Base-by-base conservation (phyloP, 2,888 invertebrate genomes). In the Emmelina monodactyla region DNA sequence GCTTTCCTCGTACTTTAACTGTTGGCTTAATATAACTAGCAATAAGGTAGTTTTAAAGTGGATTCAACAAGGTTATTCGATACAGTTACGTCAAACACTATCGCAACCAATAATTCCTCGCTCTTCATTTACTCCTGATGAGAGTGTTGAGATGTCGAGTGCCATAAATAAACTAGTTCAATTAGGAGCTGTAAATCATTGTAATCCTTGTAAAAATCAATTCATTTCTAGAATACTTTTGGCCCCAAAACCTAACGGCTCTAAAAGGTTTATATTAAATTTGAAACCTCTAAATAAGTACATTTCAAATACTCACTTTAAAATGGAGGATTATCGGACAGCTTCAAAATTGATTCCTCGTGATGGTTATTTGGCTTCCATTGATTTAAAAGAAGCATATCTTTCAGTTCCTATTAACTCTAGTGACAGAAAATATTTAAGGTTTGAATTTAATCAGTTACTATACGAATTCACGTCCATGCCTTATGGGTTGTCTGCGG, bases 301-400 rank as follows among this genome's bases (percentile, higher is more conserved):
- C 31, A 34, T 53, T 15, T 15, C 22, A n/a, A 32, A 40, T 6
- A 29, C 42, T 14, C 50, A 52, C 40, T 52, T 54, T 31, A 49
- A 54, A 40, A 37, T 50, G 15, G 30, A 30, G n/a, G 15, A 30
- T n/a, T 30, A 30, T 30, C 7, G 30, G 11, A 30, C 30, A 3
- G 30, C 30, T 3, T 5, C 30, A 5, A 14, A 30, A 30, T 11
- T 30, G 4, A 30, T 30, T 13, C 15, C 15, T 5, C 5, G n/a
- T 5, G 13, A 30, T 15, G 15, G 15, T 7, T 30, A 12, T 30
- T 14, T 30, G 13, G 30, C 30, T 14, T 12, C 14, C 12, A 30
- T 30, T 10, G 30, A 30, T 15, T 15, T 30, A 7, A 30, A 31
- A 10, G 31, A 35, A 15, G 30, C 35, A 4, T 35, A 31, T 22